Conservation (phyloP, 2,113 vertebrate species). For the Benitochromis conjunctus region DNA sequence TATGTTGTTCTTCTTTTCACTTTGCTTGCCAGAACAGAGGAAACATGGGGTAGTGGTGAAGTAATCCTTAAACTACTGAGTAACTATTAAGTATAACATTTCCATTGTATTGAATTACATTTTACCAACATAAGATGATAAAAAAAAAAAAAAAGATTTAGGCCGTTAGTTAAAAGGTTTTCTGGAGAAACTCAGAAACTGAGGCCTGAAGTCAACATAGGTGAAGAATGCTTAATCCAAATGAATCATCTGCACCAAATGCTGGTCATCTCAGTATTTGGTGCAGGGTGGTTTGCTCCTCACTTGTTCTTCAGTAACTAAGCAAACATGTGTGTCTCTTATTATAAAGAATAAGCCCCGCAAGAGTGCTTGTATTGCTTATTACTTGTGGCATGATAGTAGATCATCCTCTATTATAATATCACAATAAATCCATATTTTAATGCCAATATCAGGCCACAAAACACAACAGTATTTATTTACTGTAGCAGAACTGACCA, state of each 20-base stretch:
- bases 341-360: too few relatives aligned
- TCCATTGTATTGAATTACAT: not conserved
- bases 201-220: not conserved
- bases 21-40: not conserved
- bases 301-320: too few relatives aligned
- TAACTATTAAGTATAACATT: not conserved
- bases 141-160: not conserved
- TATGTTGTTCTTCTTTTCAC: not conserved
- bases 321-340: too few relatives aligned
- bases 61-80: not conserved
- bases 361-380: not conserved
- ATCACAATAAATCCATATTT: not conserved
- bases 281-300: not conserved
- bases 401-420: not conserved
- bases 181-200: not conserved
- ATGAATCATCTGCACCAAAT: not conserved
- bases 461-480: not conserved
- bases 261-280: too few relatives aligned
- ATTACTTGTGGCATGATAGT: not conserved
- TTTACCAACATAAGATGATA: not conserved
- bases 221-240: not conserved
- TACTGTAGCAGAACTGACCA: not conserved
- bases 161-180: not conserved
- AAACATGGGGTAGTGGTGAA: not conserved
- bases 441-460: not conserved